These are phyloP conservation scores for Trogon surrucura DNA, from an alignment of 2,113 vertebrate species.

Conservation along the genomic window DNA sequence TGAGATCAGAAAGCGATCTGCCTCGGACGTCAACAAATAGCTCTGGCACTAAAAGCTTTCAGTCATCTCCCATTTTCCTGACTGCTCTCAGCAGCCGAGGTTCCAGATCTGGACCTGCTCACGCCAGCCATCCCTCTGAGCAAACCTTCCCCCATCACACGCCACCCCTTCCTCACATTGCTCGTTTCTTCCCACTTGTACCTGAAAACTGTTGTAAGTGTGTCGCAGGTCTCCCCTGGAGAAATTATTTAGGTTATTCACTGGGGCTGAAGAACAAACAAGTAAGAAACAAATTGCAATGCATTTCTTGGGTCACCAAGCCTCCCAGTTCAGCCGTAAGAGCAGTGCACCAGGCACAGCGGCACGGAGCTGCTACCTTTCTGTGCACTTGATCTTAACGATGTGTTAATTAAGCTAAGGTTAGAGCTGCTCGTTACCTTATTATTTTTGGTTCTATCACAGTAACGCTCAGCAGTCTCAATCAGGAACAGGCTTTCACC, in stretches of 20 bases:
- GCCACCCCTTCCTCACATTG: neutral
- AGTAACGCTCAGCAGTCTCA: neutral
- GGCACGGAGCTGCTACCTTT: slow-evolving; percentile 6
- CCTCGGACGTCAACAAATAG: slow-evolving; percentile 54
- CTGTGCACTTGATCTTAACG: slow-evolving; percentile 23
- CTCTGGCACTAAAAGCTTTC: slow-evolving; percentile 66
- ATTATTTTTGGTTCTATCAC: slow-evolving; percentile 46
- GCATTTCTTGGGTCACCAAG: neutral
- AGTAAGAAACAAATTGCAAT: slow-evolving; percentile 20
- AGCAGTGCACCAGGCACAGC: neutral
- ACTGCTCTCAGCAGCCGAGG: slow-evolving; percentile 44
- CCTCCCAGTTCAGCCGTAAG: neutral
- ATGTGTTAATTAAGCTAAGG: slow-evolving; percentile 57
- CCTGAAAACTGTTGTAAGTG: neutral
- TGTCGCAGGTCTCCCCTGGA: neutral
- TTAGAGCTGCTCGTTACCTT: slow-evolving; percentile 23
- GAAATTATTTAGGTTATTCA: slow-evolving; percentile 28
- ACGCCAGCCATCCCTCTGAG: neutral
- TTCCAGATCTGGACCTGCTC: neutral
- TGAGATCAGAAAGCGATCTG: slow-evolving; percentile 66
- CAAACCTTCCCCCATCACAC: neutral
- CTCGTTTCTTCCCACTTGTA: slow-evolving; percentile 16
- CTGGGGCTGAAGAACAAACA: neutral
- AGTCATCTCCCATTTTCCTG: slow-evolving; percentile 64
- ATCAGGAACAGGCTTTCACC: neutral